phyloP scores from a whole-genome alignment of 2,113 vertebrate species.

The Rhea americana region DNA sequence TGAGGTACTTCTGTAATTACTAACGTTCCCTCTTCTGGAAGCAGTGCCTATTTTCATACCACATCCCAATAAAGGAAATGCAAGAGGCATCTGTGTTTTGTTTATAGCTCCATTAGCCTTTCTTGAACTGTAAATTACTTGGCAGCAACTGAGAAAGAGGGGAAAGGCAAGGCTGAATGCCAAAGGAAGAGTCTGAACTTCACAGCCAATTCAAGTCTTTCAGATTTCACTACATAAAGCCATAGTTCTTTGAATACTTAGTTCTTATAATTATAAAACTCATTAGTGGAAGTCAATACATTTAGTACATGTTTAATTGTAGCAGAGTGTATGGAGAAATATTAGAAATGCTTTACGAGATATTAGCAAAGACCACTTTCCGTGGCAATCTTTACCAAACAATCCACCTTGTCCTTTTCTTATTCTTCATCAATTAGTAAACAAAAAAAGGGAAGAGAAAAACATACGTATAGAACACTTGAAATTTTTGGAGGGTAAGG shows the following conservation, averaged over 20 bases:
- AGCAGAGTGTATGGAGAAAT: background rate
- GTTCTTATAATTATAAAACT: constrained; percentile 31
- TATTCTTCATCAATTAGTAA: background rate
- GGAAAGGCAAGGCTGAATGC: constrained; percentile 19
- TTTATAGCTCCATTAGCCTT: constrained; percentile 68
- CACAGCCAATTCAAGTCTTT: constrained; percentile 15
- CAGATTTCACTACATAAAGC: constrained; percentile 36
- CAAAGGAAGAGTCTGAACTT: constrained; percentile 32
- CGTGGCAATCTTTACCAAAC: background rate
- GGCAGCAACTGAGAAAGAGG: constrained; percentile 37
- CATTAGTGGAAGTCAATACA: background rate
- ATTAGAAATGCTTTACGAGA: background rate
- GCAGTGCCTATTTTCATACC: constrained; percentile 51
- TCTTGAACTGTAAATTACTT: constrained; percentile 69
- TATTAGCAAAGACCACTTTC: background rate
- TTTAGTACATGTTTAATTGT: background rate
- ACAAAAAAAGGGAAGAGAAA: background rate
- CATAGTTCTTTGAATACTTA: constrained; percentile 20
- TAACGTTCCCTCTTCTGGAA: background rate
- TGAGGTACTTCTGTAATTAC: background rate
- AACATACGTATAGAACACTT: background rate
- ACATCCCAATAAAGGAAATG: constrained; percentile 46
- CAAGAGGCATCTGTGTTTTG: constrained; percentile 60
- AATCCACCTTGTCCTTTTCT: background rate
- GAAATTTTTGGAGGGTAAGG: background rate